Conservation (phyloP, 1,140 invertebrate species). For the Manduca sexta region DNA sequence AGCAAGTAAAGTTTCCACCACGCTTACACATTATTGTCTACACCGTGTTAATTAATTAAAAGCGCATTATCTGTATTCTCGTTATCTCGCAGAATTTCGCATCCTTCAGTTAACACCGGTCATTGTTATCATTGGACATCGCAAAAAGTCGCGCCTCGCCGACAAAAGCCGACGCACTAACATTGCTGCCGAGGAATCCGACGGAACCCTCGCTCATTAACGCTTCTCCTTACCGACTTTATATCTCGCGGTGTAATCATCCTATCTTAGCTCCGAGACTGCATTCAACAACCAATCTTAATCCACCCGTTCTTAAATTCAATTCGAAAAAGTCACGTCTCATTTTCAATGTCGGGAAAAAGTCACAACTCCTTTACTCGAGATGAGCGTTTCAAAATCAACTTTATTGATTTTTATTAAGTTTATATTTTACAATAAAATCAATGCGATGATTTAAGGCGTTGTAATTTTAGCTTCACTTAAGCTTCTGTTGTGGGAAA, state of each 20-base stretch:
- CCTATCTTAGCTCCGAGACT: constrained; percentile 11
- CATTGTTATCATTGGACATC: constrained; percentile 68
- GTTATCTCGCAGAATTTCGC: constrained; percentile 54
- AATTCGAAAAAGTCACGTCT: not conserved
- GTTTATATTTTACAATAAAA: constrained; percentile 6
- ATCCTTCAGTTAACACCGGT: constrained; percentile 58
- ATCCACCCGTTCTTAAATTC: not conserved
- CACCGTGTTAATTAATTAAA: constrained; percentile 57
- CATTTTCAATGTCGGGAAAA: constrained; percentile 2
- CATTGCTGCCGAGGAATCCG: constrained; percentile 58
- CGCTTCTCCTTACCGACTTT: constrained; percentile 40
- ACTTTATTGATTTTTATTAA: not conserved
- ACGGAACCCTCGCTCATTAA: constrained; percentile 59
- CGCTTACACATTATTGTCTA: not conserved
- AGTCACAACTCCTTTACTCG: not conserved
- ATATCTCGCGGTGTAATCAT: constrained; percentile 9
- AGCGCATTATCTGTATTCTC: constrained; percentile 53
- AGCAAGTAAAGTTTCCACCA: no score
- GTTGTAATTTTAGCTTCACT: constrained; percentile 1
- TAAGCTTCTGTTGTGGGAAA: not conserved
- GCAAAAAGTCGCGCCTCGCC: constrained; percentile 62
- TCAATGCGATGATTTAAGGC: constrained; percentile 7
- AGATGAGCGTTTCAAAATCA: constrained; percentile 1
- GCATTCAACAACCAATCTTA: constrained; percentile 9
- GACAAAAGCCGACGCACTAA: constrained; percentile 66